Base-by-base conservation (phyloP, 2,888 invertebrate genomes). In the Dinocampus coccinellae region DNA sequence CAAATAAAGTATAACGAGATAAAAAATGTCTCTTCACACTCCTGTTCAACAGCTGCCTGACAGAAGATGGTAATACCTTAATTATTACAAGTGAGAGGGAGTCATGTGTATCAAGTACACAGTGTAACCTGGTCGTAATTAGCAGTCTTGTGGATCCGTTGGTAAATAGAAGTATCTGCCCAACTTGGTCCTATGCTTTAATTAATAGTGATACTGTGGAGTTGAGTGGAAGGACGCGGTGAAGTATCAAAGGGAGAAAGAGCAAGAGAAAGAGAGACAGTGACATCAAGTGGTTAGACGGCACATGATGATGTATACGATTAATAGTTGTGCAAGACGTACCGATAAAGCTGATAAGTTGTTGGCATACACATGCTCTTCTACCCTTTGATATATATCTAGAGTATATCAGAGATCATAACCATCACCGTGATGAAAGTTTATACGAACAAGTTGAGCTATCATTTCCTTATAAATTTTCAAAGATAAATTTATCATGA, bases 191-290 rank as follows among this genome's bases (percentile, higher is more conserved):
- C 72, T 73, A 34, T 72, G 74, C 72, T 79, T 79, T 83, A 83
- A 84, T 83, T 84, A 83, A 84, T 83, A 82, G 79, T 77, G 81
- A 82, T 82, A 81, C 78, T 73, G 60, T 65, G 74, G 66, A 66
- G 75, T 66, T 61, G 63, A 63, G 52, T 52, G 58, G 58, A 67
- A 65, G 52, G 20, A 29, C 29, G 16, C 53, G 34, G 26, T 65
- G 9, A n/a, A n/a, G 36, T 3, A 2, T n/a, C n/a, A 29, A 29
- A 7, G 29, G 13, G 47, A 10, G 33, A 34, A 20, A n/a, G 24
- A 34, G 57, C 36, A n/a, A n/a, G n/a, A n/a, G n/a, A n/a, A n/a
- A n/a, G n/a, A n/a, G n/a, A n/a, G n/a, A n/a, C n/a, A n/a, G n/a
- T n/a, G n/a, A n/a, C n/a, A n/a, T 34, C 65, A 39, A 66, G 55